phyloP scores from a whole-genome alignment of 2,888 invertebrate genomes.

The Eupithecia vulgata region DNA sequence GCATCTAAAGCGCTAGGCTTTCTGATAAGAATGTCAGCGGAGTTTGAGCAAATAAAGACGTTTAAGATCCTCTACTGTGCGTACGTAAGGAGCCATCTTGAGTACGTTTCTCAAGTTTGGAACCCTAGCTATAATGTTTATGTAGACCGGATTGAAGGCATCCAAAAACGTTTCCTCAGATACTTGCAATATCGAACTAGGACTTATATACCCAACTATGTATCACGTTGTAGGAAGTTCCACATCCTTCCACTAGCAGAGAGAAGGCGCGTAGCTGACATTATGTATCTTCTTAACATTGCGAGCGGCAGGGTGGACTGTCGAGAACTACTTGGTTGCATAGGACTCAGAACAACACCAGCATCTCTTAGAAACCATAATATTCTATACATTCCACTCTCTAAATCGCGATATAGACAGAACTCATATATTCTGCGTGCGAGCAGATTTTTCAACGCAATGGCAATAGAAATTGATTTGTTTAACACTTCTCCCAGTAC shows the following conservation, averaged over 20 bases:
- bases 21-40: neutral
- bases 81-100: constrained; percentile 1
- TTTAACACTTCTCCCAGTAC: no score
- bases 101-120: constrained; percentile 11
- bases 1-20: constrained; percentile 2
- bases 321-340: no score
- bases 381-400: no score
- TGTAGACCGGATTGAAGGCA: neutral
- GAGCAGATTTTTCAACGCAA: no score
- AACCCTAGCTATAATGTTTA: neutral
- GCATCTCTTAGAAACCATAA: no score
- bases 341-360: no score
- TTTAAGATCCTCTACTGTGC: constrained; percentile 7
- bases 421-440: no score
- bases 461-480: no score
- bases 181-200: neutral
- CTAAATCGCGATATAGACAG: no score
- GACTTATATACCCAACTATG: neutral
- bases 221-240: neutral
- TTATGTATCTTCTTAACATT: no score
- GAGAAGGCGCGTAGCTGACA: neutral
- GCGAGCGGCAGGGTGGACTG: no score
- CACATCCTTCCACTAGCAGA: neutral
- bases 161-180: neutral
- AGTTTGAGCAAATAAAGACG: neutral